Evolutionary conservation across 2,113 vertebrate genomes (phyloP), one percentile per base, ranked within the genome.

Genomic region (Rhadina sibilatrix): DNA sequence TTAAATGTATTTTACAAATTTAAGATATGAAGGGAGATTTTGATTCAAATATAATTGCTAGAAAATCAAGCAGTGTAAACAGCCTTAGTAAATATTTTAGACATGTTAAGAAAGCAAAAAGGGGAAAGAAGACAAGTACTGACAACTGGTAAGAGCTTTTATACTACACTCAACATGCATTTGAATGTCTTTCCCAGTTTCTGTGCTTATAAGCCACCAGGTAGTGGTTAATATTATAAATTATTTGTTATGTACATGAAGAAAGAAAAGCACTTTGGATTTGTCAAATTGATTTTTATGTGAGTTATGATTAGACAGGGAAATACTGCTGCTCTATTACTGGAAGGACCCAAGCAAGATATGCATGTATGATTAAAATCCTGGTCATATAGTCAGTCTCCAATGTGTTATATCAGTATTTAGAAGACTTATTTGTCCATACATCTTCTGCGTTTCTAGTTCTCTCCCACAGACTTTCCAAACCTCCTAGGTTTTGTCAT

Each of bases 321-420:
- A 97, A 93, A 94, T 88, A 81, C 30, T 94, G 57, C 52, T 96
- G 16, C 86, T 96, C 35, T 35, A 44, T 77, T 94, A 81, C 46
- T 88, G 92, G 88, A 94, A 96, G 74, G 56, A 82, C 8, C 3
- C 64, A 91, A 66, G 8, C 6, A 93, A 94, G 63, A 83, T 61
- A 90, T 91, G 78, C n/a, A n/a, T 50, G n/a, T 94, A 87, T 93
- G 66, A 95, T 97, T 96, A 94, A 97, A 95, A 93, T 83, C 40
- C 35, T 89, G n/a, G 65, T 77, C 50, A 87, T 93, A 79, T 25
- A 81, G 60, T 27, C 46, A 91, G 61, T 83, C 49, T 83, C 78
- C 47, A 84, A 3, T 80, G 50, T 44, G n/a, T 79, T 96, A 94
- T n/a, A 80, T 16, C 46, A 71, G 79, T 93, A 75, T 93, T 94